Percentiles rank a stretch among this genome's conserved stretches.
phyloP scores from a whole-genome alignment of 2,888 invertebrate genomes.

The Perizoma flavofasciatum region DNA sequence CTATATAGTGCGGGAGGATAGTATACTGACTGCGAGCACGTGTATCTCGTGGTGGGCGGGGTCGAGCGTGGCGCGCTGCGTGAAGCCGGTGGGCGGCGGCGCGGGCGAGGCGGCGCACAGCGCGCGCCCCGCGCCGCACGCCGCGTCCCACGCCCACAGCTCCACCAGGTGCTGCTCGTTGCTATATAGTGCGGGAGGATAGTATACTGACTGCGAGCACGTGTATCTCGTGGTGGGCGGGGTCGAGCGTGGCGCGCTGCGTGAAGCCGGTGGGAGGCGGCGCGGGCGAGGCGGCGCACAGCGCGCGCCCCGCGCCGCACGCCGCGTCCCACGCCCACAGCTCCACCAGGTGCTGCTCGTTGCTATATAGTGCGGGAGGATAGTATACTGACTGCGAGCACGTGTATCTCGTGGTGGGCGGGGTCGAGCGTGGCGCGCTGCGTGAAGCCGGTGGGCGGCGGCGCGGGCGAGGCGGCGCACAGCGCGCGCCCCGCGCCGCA shows the following conservation, averaged over 20 bases:
- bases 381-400: slow-evolving; percentile 91
- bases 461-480: slow-evolving; percentile 51
- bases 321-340: slow-evolving; percentile 84
- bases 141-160: slow-evolving; percentile 82
- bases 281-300: slow-evolving; percentile 49
- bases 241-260: slow-evolving; percentile 94
- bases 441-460: slow-evolving; percentile 89
- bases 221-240: slow-evolving; percentile 92
- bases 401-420: slow-evolving; percentile 92
- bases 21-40: slow-evolving; percentile 89
- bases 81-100: slow-evolving; percentile 88
- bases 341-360: too few species aligned
- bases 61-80: slow-evolving; percentile 94
- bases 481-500: too few species aligned
- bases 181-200: slow-evolving; percentile 93
- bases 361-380: slow-evolving; percentile 92
- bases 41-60: slow-evolving; percentile 93
- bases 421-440: slow-evolving; percentile 95
- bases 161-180: too few species aligned
- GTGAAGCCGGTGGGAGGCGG: slow-evolving; percentile 90
- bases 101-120: slow-evolving; percentile 50
- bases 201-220: slow-evolving; percentile 90
- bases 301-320: too few species aligned
- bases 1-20: slow-evolving; percentile 94
- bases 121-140: too few species aligned